Percentiles rank a stretch among this genome's conserved stretches.
Conservation (phyloP, 64 coral and sea anemone species). For the Trachythela sp. region DNA sequence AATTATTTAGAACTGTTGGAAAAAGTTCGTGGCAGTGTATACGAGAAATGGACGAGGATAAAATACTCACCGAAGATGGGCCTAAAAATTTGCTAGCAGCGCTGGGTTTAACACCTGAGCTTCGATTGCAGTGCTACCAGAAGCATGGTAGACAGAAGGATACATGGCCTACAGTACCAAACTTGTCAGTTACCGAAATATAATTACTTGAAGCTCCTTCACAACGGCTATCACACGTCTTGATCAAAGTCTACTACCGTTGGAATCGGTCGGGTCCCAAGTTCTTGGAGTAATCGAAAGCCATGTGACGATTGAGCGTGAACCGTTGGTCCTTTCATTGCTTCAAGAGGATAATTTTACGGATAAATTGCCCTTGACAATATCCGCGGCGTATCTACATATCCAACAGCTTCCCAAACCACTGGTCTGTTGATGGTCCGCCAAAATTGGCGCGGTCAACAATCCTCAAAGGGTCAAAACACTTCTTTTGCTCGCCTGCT, state of each 20-base stretch:
- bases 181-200: background rate
- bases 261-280: background rate
- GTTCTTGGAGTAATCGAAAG: background rate
- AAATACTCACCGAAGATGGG: background rate
- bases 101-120: background rate
- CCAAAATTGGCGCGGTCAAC: background rate
- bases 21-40: background rate
- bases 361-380: background rate
- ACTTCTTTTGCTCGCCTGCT: background rate
- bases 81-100: background rate
- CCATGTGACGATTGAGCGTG: background rate
- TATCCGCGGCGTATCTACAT: background rate
- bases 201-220: background rate
- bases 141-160: background rate
- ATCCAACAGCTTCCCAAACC: background rate
- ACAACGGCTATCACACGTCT: slow-evolving; percentile 2
- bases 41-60: background rate
- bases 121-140: background rate
- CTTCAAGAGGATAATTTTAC: background rate
- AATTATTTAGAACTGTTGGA: background rate
- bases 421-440: background rate
- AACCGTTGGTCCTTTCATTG: background rate
- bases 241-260: background rate
- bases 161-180: background rate
- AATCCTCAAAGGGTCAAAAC: background rate